Conservation (phyloP, 2,113 vertebrate genomes). For the Anser cygnoides region DNA sequence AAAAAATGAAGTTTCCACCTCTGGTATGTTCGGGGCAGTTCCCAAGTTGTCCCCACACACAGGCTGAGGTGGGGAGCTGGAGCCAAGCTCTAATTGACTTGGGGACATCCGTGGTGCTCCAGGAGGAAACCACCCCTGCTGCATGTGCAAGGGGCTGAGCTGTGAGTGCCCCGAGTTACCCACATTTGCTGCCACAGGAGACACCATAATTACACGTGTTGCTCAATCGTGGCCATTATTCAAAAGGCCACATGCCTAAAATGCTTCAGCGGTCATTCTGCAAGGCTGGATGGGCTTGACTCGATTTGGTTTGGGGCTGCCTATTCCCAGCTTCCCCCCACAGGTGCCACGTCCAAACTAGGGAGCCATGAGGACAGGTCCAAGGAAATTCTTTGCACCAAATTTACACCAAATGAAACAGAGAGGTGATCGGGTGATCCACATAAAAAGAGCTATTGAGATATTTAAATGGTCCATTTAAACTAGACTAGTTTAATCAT, state of each 20-base stretch:
- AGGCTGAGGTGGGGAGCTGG: background rate
- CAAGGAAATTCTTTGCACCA: background rate
- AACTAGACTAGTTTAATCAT: background rate
- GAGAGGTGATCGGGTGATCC: background rate
- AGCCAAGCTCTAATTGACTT: rapidly evolving
- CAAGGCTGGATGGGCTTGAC: background rate
- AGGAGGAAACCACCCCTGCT: background rate
- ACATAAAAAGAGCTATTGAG: background rate
- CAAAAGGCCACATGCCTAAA: background rate
- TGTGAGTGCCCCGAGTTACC: background rate
- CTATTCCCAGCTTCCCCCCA: background rate
- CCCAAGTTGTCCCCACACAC: background rate
- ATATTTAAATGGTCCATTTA: slow-evolving; percentile 8
- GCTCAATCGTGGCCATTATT: background rate
- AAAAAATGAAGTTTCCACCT: background rate
- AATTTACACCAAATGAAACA: background rate
- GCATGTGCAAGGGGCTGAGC: background rate
- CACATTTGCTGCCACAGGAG: rapidly evolving
- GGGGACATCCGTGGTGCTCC: rapidly evolving
- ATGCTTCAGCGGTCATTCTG: background rate
- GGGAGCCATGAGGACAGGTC: background rate
- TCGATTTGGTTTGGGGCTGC: rapidly evolving
- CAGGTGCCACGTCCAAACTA: rapidly evolving
- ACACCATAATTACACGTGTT: background rate
- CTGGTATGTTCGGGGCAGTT: background rate